Evolutionary conservation across 1,140 invertebrate species (phyloP).

Genomic region (Nasonia giraulti): DNA sequence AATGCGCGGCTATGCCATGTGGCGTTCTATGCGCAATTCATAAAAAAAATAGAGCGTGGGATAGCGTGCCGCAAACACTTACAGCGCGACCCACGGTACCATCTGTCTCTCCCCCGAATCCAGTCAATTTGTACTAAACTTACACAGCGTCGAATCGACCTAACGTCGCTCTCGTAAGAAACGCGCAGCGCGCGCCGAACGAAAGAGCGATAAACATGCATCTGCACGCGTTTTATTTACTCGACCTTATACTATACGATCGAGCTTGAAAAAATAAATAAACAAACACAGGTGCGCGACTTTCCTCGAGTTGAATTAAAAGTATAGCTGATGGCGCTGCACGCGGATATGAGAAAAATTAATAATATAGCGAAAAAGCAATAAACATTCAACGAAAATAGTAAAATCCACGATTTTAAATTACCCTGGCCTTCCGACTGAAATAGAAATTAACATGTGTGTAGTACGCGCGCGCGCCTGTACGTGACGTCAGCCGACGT

Average conservation of each 20-base stretch:
- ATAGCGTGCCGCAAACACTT: conserved; percentile 42
- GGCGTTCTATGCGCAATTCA: background rate
- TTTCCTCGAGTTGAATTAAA: no score
- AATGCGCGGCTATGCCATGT: background rate
- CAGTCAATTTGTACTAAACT: conserved; percentile 18
- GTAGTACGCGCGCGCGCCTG: background rate
- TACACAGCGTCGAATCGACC: background rate
- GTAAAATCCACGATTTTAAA: conserved; percentile 37
- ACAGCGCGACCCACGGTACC: conserved; percentile 36
- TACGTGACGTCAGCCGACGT: conserved; percentile 24
- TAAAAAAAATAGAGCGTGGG: conserved; percentile 19
- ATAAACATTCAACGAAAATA: conserved; percentile 39
- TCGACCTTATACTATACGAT: background rate
- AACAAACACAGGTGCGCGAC: no score
- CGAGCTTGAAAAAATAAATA: no score
- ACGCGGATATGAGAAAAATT: background rate
- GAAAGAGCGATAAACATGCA: background rate
- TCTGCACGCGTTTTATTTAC: background rate
- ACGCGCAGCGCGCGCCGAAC: no score
- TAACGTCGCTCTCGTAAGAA: background rate
- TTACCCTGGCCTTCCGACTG: conserved; percentile 48
- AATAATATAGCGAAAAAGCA: background rate
- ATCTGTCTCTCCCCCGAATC: conserved; percentile 2
- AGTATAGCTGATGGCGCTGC: background rate
- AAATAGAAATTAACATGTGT: conserved; percentile 38